Evolutionary conservation across 2,113 vertebrate genomes (phyloP).

Genomic region (Excalfactoria chinensis): DNA sequence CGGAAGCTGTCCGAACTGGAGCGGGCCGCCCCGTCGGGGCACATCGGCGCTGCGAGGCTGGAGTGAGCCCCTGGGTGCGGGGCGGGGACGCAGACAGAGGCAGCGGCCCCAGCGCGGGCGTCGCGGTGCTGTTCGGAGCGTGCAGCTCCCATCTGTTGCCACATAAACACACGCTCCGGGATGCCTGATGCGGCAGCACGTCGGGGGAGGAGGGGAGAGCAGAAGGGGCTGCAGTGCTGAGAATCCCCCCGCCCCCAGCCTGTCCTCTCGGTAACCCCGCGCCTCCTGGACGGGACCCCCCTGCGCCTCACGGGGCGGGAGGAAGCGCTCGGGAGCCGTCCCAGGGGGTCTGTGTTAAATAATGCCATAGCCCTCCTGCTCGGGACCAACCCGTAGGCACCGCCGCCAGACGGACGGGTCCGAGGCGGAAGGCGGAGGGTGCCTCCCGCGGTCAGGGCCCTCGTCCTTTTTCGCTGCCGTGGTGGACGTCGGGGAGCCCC

Average conservation of each 20-base stretch:
- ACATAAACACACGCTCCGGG: conserved; percentile 28
- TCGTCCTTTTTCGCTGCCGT: background rate
- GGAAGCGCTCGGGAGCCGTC: background rate
- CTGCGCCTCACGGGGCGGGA: background rate
- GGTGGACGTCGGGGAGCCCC: background rate
- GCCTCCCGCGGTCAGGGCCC: background rate
- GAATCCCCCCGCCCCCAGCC: background rate
- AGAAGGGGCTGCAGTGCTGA: background rate
- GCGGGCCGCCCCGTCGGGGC: background rate
- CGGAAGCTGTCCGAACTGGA: accelerated
- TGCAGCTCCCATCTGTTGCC: conserved; percentile 37
- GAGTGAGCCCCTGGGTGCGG: too few species aligned
- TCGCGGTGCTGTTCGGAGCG: background rate
- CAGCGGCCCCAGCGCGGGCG: background rate
- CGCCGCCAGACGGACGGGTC: background rate
- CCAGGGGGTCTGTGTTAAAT: background rate
- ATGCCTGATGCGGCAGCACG: background rate
- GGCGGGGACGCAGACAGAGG: background rate
- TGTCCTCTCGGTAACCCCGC: conserved; percentile 48
- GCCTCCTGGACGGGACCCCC: conserved; percentile 22
- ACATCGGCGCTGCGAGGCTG: background rate
- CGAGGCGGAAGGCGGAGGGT: background rate
- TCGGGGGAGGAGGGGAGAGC: background rate
- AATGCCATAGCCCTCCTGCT: background rate
- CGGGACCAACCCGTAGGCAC: background rate